These are phyloP conservation scores for Diabrotica undecimpunctata DNA, from an alignment of 1,140 invertebrate species.

Conservation along the genomic window DNA sequence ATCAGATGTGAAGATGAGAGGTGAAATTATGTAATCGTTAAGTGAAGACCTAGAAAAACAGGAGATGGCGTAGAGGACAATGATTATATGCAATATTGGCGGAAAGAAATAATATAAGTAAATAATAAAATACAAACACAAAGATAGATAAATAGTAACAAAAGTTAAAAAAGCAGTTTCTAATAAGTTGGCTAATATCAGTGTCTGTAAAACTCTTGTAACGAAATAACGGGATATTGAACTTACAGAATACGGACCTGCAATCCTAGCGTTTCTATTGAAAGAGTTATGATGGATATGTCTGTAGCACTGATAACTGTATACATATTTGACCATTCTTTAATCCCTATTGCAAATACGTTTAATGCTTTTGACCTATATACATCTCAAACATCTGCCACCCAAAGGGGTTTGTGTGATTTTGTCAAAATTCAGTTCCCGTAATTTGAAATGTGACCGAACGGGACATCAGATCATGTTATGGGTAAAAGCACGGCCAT, in stretches of 20 bases:
- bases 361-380: slow-evolving; percentile 36
- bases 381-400: slow-evolving; percentile 34
- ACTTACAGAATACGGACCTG: not conserved
- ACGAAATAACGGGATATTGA: not conserved
- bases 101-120: too few species aligned
- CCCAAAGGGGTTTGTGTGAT: slow-evolving; percentile 33
- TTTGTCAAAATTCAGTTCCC: slow-evolving; percentile 25
- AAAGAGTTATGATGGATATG: slow-evolving; percentile 35
- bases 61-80: too few species aligned
- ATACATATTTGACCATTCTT: slow-evolving; percentile 33
- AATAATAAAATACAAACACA: not conserved
- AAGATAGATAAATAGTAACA: not conserved
- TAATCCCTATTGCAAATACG: slow-evolving; percentile 36
- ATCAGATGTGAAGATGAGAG: too few species aligned
- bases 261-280: slow-evolving; percentile 28
- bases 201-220: not conserved
- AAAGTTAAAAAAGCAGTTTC: not conserved
- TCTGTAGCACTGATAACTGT: slow-evolving; percentile 34
- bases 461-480: slow-evolving; percentile 18
- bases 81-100: too few species aligned
- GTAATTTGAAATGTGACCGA: slow-evolving; percentile 16
- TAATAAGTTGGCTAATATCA: not conserved
- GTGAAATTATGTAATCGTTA: too few species aligned
- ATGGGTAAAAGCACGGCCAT: not conserved
- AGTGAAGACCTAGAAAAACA: too few species aligned